Evolutionary conservation across 2,888 invertebrate species (phyloP), one percentile per base, ranked within the genome.

Genomic region (Biston betularia): DNA sequence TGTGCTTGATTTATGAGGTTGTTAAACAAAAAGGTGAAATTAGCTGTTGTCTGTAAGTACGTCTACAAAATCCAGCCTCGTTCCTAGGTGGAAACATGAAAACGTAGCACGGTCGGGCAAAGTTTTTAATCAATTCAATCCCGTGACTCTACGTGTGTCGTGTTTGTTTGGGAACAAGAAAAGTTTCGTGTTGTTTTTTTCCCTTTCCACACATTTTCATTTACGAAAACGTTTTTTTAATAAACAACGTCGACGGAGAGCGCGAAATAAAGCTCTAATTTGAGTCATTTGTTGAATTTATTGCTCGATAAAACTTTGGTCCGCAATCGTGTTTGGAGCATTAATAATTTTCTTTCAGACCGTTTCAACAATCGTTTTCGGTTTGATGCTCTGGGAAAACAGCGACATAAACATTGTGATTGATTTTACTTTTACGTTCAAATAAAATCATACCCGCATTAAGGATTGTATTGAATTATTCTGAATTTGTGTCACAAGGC

Each of bases 61-160:
- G 69, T 46, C 62, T 68, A 68, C 63, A 66, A 68, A 68, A 73
- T 72, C 74, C 63, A 57, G 42, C 33, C 55, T 2, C 56, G n/a
- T n/a, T 44, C 42, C 44, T 62, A 53, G 24, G 55, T 48, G 63
- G 70, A 68, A 73, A 75, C 69, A 66, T 71, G 71, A 56, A 72
- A 74, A 71, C 59, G 63, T 60, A 33, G 66, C 71, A 71, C 72
- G 64, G 65, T 58, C 67, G 66, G 77, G 63, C 73, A 79, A 87
- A 86, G 78, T 87, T 85, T 84, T 80, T 88, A 86, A 89, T 87
- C 85, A 87, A 85, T 87, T 87, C 82, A 82, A 81, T 82, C 78
- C 76, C 59, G 77, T 81, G 79, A 80, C 81, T 79, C 80, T 75
- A 78, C 78, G 75, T 78, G 81, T 83, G 80, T 79, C 78, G 76